phyloP scores from a whole-genome alignment of 2,113 vertebrate genomes.

The Aegotheles bennettii region DNA sequence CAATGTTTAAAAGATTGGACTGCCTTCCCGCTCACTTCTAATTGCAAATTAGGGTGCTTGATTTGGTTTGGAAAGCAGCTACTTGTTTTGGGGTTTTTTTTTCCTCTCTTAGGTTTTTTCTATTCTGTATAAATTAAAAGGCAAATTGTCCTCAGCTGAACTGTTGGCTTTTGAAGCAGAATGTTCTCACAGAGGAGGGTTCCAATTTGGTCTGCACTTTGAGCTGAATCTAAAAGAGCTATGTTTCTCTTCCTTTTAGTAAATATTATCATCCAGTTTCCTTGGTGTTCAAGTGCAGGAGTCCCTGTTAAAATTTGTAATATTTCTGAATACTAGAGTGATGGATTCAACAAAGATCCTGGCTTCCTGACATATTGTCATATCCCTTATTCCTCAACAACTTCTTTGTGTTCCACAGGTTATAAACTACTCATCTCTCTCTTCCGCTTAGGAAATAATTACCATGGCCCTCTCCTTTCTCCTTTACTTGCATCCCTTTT shows the following conservation, averaged over 20 bases:
- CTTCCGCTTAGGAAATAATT: not conserved
- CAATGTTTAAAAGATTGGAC: not conserved
- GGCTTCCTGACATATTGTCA: not conserved
- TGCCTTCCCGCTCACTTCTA: not conserved
- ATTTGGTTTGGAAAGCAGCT: not conserved
- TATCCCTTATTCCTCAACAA: not conserved
- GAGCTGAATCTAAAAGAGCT: not conserved
- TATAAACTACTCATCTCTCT: not conserved
- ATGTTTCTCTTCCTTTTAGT: not conserved
- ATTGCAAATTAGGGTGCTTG: not conserved
- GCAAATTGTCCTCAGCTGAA: not conserved
- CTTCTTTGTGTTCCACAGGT: not conserved
- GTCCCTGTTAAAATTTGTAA: fast-evolving
- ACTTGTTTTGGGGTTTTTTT: not conserved
- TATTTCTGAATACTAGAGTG: not conserved
- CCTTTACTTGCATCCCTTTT: not conserved
- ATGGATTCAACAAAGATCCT: not conserved
- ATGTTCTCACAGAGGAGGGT: not conserved
- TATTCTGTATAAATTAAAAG: not conserved
- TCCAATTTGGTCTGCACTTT: not conserved
- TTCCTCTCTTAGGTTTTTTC: fast-evolving
- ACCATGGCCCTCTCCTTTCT: not conserved
- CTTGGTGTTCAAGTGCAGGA: not conserved
- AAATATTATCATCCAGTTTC: not conserved
- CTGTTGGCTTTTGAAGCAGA: not conserved